Conservation (phyloP, 2,113 vertebrate species). For the Zosterops lateralis region DNA sequence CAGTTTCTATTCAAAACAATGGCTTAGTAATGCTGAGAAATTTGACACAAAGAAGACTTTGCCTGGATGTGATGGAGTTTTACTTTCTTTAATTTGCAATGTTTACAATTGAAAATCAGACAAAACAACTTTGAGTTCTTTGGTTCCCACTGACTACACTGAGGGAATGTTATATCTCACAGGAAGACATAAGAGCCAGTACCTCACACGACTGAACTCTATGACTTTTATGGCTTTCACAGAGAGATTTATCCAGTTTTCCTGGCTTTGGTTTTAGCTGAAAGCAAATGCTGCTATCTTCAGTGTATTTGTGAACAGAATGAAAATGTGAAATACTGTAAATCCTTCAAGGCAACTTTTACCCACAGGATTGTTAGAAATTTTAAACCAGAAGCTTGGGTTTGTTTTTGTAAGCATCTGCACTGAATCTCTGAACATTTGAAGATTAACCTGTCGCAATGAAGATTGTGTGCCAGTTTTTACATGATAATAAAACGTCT, state of each 20-base stretch:
- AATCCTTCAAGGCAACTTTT: not conserved
- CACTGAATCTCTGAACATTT: not conserved
- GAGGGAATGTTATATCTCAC: not conserved
- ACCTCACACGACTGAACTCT: not conserved
- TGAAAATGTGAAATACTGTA: not conserved
- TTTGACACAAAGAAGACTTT: not conserved
- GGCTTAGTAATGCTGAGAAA: not conserved
- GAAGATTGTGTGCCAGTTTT: not conserved
- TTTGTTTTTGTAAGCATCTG: constrained; percentile 1
- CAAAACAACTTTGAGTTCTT: not conserved
- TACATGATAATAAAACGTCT: not conserved
- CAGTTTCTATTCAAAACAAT: not conserved
- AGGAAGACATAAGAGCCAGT: not conserved
- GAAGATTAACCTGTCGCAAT: not conserved
- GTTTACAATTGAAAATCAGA: not conserved
- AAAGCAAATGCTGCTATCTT: not conserved
- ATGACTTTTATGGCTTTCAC: not conserved
- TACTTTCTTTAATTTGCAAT: not conserved
- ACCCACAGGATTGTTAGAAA: not conserved
- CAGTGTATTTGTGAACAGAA: not conserved
- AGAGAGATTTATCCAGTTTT: constrained; percentile 9
- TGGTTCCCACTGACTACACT: not conserved
- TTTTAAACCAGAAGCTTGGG: not conserved
- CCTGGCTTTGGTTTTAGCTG: constrained; percentile 15
- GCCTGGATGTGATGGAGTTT: not conserved